Evolutionary conservation across 2,888 invertebrate species (phyloP), one percentile per base, ranked within the genome.

Genomic region (Ornithoptera priamus): DNA sequence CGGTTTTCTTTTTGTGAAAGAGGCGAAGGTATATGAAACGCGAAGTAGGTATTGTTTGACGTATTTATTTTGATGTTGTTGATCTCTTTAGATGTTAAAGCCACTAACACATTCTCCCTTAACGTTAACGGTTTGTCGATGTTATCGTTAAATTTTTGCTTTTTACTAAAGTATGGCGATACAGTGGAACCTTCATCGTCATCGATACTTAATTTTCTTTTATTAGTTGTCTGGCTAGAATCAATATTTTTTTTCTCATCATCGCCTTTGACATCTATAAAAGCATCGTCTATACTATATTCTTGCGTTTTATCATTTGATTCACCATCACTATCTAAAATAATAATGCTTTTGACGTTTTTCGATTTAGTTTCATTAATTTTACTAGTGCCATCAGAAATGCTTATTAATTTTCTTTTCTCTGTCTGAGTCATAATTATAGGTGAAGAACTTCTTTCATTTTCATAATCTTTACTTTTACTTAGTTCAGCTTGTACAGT

Each of bases 81-180:
- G 60, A 76, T 70, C 69, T 85, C 84, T 66, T 80, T 83, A 7
- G 82, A 84, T 17, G 80, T 81, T 46, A 89, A 73, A 2, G 85
- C 85, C 0, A 87, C 85, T 71, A 87, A 74, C 2, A 89, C 81
- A 77, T 88, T 90, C 71, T 88, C 84, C 78, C 88, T 85, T 62
- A 91, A 72, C 5, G 85, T 82, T 6, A 82, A 59, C 20, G 78
- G 72, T 74, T 85, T 85, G 46, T 72, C 70, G 53, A 62, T 71
- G 62, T 70, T 64, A 24, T 72, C 76, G 5, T 83, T 78, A 61
- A 87, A 20, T 76, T 91, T 90, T 71, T 65, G 85, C 74, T 81
- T 86, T 74, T 92, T 92, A 73, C 75, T 85, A 70, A 92, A 93
- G 78, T 85, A 91, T 20, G 90, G 90, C 0, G 92, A 92, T 30